phyloP scores from a whole-genome alignment of 37 sponge, comb jelly and placozoan genomes.

The Hormiphora californensis region DNA sequence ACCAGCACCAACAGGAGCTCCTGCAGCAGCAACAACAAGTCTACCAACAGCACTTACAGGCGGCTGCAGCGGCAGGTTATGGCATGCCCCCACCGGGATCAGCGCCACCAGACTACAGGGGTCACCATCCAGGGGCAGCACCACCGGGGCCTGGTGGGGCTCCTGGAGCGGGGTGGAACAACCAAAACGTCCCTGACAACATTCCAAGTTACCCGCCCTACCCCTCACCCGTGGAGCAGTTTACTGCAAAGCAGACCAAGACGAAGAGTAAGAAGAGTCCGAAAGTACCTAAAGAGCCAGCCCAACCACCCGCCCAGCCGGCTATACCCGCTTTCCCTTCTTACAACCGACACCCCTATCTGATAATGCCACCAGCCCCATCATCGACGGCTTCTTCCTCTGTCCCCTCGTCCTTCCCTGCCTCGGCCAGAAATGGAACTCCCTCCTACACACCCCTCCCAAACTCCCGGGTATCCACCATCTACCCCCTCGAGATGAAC shows the following conservation, averaged over 20 bases:
- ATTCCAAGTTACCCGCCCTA: conserved; percentile 3
- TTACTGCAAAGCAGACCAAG: not conserved
- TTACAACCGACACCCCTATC: conserved; percentile 17
- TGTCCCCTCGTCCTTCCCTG: not conserved
- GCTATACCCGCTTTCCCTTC: conserved; percentile 15
- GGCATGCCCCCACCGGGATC: not conserved
- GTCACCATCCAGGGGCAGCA: too few species aligned
- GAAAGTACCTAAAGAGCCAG: not conserved
- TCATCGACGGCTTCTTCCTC: not conserved
- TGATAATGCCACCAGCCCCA: not conserved
- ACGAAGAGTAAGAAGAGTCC: not conserved
- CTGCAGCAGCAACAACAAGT: conserved; percentile 8
- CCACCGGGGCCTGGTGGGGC: too few species aligned
- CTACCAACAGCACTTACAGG: conserved; percentile 25
- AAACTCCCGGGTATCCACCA: conserved; percentile 1
- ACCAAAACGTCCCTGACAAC: not conserved
- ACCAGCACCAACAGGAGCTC: conserved; percentile 36
- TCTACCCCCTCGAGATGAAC: conserved; percentile 8
- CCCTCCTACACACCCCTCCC: not conserved
- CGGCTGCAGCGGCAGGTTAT: not conserved
- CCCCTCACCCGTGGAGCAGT: not conserved
- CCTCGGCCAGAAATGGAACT: not conserved
- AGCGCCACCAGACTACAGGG: not conserved
- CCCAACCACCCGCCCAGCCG: not conserved
- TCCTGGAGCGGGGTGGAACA: not conserved